These are phyloP conservation scores for Macropis europaea DNA, from an alignment of 2,888 invertebrate species.

Conservation along the genomic window DNA sequence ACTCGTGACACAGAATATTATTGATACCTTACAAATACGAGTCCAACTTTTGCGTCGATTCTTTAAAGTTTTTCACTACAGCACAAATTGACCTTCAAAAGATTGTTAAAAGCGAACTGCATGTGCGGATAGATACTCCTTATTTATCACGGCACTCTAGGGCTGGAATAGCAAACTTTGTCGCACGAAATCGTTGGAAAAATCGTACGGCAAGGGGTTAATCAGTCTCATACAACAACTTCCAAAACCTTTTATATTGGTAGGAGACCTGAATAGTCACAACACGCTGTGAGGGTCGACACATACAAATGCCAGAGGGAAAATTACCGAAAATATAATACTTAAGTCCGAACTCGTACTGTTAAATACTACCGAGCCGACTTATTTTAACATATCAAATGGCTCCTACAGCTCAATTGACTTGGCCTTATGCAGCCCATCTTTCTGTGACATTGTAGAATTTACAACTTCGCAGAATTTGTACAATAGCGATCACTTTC, in stretches of 20 bases:
- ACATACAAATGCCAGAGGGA: slow-evolving; percentile 25
- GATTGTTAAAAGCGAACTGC: too few relatives aligned
- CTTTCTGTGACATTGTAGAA: slow-evolving; percentile 17
- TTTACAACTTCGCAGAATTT: slow-evolving; percentile 20
- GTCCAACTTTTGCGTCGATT: too few relatives aligned
- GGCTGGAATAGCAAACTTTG: too few relatives aligned
- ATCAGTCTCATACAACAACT: too few relatives aligned
- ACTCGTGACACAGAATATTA: too few relatives aligned
- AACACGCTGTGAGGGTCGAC: not conserved
- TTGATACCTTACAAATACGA: too few relatives aligned
- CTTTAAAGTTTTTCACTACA: too few relatives aligned
- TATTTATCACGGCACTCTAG: too few relatives aligned
- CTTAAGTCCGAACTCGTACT: slow-evolving; percentile 24
- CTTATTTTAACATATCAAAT: slow-evolving; percentile 46
- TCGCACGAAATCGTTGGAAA: too few relatives aligned
- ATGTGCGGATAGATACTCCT: too few relatives aligned
- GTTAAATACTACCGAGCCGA: slow-evolving; percentile 33
- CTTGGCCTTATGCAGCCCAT: slow-evolving; percentile 28
- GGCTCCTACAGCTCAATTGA: slow-evolving; percentile 48
- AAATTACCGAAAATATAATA: slow-evolving; percentile 39
- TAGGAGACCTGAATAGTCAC: not conserved
- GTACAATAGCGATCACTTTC: slow-evolving; percentile 52
- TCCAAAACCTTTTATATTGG: not conserved
- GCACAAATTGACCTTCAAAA: too few relatives aligned
- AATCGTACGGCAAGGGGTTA: too few relatives aligned